Percentiles rank a stretch among this genome's conserved stretches.
phyloP scores from a whole-genome alignment of 2,888 invertebrate species.

The Aethes cnicana region DNA sequence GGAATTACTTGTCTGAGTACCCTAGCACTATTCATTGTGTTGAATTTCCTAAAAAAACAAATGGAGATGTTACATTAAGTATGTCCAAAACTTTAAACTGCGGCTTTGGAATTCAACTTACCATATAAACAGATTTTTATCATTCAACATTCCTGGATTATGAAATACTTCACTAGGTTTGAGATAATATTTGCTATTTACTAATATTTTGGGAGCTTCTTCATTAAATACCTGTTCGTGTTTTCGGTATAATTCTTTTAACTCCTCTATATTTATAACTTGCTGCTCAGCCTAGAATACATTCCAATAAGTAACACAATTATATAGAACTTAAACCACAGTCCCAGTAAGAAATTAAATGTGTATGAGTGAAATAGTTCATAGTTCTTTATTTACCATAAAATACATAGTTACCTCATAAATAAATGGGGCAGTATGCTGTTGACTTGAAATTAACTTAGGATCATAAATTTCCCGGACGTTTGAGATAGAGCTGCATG shows the following conservation, averaged over 20 bases:
- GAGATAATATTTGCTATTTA: conserved; percentile 59
- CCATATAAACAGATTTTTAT: conserved; percentile 61
- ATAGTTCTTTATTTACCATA: too few species aligned
- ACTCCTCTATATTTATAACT: conserved; percentile 74
- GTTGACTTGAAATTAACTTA: conserved; percentile 50
- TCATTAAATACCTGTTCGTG: conserved; percentile 83
- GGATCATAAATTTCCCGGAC: conserved; percentile 85
- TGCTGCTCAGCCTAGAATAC: conserved; percentile 80
- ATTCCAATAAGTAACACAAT: neutral
- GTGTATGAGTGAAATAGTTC: too few species aligned
- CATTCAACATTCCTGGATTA: conserved; percentile 41
- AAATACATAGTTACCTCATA: conserved; percentile 78
- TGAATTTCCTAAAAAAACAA: conserved; percentile 85
- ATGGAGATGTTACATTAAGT: too few species aligned
- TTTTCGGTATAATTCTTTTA: conserved; percentile 82
- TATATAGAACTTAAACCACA: neutral
- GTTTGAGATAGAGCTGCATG: conserved; percentile 87
- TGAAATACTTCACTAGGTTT: conserved; percentile 65
- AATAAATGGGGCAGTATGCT: conserved; percentile 75
- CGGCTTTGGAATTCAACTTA: conserved; percentile 42
- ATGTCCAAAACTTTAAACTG: neutral
- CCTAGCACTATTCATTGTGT: conserved; percentile 88
- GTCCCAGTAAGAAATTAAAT: too few species aligned
- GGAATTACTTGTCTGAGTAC: conserved; percentile 87
- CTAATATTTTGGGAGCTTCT: conserved; percentile 83